Base-by-base conservation (phyloP, 2,113 vertebrate species). In the Rhinoptilus africanus region DNA sequence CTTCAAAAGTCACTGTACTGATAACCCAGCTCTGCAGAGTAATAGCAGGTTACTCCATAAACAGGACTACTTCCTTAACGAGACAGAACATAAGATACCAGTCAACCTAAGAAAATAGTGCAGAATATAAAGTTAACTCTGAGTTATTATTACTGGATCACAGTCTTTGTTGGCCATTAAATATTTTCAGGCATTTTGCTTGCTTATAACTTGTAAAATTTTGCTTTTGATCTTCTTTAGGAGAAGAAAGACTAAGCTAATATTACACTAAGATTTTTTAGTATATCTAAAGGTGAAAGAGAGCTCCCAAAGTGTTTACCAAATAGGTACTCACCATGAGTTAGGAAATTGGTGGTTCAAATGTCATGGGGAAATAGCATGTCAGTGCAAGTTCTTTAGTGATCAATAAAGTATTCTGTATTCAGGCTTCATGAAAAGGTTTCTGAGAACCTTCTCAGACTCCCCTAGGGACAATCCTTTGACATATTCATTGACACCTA, bases 401-500 rank as follows among this genome's bases (percentile, higher is more conserved):
- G 97, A 98, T 98, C 98, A 98, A 96, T 98, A 97, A 98, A 98
- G 95, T 84, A 95, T 95, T 96, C 84, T 71, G 88, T 92, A 96
- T 97, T 98, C 97, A 97, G 95, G 66, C 97, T 96, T 96, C 85
- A 97, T 97, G 97, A 97, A 98, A 91, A 95, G 96, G 53, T 93
- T 94, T 94, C 85, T 66, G 77, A 94, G 92, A 90, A 85, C 62
- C 63, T 92, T 77, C 93, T 93, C 75, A 77, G 94, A 75, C 73
- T 95, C 96, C 88, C 96, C 94, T 26, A 71, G 97, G 97, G 96
- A 93, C 93, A 90, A 93, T 92, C 96, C 97, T 97, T 97, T 98
- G 97, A 97, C 91, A 92, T 95, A 96, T 87, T 88, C 94, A 89
- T 87, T 97, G 98, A 89, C 96, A 92, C 93, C 50, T 76, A 94